These are phyloP conservation scores for Mandrillus leucophaeus DNA, from an alignment of 2,113 vertebrate genomes.

Conservation along the genomic window DNA sequence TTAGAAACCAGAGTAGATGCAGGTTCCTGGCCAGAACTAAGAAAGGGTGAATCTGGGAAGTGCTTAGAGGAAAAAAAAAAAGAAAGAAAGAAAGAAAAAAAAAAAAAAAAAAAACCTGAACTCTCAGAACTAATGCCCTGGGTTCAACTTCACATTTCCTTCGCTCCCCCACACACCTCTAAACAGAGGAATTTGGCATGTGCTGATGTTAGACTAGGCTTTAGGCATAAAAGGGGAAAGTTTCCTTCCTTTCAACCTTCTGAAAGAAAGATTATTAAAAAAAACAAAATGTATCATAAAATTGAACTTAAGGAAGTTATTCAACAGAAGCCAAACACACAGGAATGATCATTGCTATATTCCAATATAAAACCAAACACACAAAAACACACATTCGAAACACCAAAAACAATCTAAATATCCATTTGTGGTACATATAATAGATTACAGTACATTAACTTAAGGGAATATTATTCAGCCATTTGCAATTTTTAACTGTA, in stretches of 20 bases:
- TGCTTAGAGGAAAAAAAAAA: neutral
- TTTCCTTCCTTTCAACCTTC: neutral
- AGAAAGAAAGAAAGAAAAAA: too few relatives aligned
- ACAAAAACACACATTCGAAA: neutral
- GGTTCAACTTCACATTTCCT: neutral
- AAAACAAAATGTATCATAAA: neutral
- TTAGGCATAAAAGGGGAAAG: neutral
- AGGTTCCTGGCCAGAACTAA: constrained; percentile 20
- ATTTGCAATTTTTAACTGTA: neutral
- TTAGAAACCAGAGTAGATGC: constrained; percentile 29
- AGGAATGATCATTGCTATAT: neutral
- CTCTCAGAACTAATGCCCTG: neutral
- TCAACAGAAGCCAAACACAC: neutral
- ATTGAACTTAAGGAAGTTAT: constrained; percentile 32
- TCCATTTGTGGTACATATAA: neutral
- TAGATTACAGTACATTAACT: neutral
- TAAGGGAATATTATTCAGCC: neutral
- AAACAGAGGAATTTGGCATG: neutral
- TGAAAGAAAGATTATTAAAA: neutral
- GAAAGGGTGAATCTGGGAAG: neutral
- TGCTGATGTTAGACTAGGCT: neutral
- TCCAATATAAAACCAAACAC: neutral
- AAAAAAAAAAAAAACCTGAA: neutral
- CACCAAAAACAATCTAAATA: neutral
- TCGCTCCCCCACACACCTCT: neutral